phyloP scores from a whole-genome alignment of 2,113 vertebrate genomes.

The Rhadina sibilatrix region DNA sequence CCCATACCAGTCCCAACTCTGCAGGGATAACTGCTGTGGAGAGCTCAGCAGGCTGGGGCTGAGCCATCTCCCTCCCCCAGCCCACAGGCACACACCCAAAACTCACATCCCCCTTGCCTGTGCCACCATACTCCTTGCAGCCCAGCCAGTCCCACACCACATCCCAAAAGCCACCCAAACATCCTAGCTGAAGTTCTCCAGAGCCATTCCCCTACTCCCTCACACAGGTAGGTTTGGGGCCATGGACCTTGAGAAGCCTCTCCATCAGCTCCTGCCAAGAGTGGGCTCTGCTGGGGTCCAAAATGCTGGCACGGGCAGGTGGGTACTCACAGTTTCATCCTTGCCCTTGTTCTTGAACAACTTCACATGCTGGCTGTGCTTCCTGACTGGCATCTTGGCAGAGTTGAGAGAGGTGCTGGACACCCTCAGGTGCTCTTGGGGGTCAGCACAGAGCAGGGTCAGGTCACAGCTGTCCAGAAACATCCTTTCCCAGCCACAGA shows the following conservation, averaged over 20 bases:
- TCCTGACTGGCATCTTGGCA: slow-evolving; percentile 69
- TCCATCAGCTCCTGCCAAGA: background rate
- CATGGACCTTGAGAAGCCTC: background rate
- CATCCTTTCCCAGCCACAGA: background rate
- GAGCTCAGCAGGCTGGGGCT: background rate
- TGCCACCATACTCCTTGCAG: background rate
- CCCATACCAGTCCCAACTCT: background rate
- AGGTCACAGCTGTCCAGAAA: background rate
- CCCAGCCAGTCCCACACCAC: background rate
- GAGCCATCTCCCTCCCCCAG: background rate
- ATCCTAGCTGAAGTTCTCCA: background rate
- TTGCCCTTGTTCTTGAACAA: slow-evolving; percentile 91
- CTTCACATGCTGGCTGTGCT: slow-evolving; percentile 60
- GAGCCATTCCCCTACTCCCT: background rate
- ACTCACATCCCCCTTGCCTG: background rate
- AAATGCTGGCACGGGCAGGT: background rate
- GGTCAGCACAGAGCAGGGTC: background rate
- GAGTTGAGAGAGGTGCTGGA: background rate
- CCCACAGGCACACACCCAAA: background rate
- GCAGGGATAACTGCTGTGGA: fast-evolving
- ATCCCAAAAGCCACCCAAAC: background rate
- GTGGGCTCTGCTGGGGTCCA: fast-evolving
- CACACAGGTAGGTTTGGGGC: fast-evolving
- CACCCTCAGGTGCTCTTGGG: background rate
- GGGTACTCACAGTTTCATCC: slow-evolving; percentile 76